A percentile compares a stretch with the other conserved stretches of the same genome.
Evolutionary conservation across 2,888 invertebrate genomes (phyloP).

Genomic region (Andrena fulva): DNA sequence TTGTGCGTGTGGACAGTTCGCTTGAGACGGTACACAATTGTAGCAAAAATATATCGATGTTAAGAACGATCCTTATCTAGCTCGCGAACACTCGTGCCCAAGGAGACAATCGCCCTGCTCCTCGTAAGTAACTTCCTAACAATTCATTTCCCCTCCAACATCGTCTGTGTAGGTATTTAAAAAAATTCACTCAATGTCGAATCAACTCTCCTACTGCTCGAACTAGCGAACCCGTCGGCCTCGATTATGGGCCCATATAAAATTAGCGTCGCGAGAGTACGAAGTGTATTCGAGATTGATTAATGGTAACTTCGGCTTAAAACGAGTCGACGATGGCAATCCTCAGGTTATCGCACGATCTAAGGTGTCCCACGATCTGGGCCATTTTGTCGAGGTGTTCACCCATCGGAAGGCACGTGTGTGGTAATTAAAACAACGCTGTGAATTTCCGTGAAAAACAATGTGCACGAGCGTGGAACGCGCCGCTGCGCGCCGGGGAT

Average conservation of each 20-base stretch:
- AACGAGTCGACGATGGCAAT: too few relatives aligned
- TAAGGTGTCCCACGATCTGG: too few relatives aligned
- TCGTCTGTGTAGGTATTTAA: too few relatives aligned
- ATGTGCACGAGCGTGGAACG: background rate
- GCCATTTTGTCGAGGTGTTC: background rate
- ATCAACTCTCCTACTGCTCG: too few relatives aligned
- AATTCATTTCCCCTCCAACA: background rate
- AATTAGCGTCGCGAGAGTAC: too few relatives aligned
- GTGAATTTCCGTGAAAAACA: constrained; percentile 1
- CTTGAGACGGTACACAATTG: background rate
- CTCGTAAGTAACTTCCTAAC: background rate
- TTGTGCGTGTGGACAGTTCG: constrained; percentile 7
- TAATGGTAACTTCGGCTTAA: too few relatives aligned
- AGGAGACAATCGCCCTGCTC: background rate
- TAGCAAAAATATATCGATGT: constrained; percentile 30
- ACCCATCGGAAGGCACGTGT: constrained; percentile 4
- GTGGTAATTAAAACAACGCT: background rate
- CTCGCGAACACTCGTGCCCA: background rate
- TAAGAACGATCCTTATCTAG: background rate
- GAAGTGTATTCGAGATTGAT: too few relatives aligned
- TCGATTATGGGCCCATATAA: too few relatives aligned
- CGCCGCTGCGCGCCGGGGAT: background rate
- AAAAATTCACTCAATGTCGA: too few relatives aligned
- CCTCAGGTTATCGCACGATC: too few relatives aligned
- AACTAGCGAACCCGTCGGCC: too few relatives aligned